phyloP scores from a whole-genome alignment of 2,797 vertebrate species.

The Phrynocephalus guinanensis region DNA sequence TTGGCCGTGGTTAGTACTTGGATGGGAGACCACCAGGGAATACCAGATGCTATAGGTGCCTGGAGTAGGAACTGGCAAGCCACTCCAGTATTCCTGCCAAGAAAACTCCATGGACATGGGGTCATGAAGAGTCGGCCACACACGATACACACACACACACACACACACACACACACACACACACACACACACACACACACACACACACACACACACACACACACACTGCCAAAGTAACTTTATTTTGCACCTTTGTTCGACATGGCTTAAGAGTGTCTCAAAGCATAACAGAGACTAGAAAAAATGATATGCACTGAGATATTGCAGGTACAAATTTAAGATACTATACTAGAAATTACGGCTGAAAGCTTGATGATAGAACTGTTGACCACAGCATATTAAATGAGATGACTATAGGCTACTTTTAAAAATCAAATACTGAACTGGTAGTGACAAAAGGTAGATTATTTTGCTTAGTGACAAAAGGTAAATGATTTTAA shows the following conservation, averaged over 20 bases:
- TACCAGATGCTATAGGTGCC: too few relatives aligned
- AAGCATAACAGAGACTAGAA: not conserved
- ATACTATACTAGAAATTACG: slow-evolving; percentile 38
- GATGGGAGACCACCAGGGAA: too few relatives aligned
- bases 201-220: too few relatives aligned
- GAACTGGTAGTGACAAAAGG: slow-evolving; percentile 79
- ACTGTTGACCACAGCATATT: slow-evolving; percentile 42
- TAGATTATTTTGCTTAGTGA: slow-evolving; percentile 82
- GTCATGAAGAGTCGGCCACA: too few relatives aligned
- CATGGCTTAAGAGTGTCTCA: slow-evolving; percentile 8
- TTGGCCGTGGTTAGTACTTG: too few relatives aligned
- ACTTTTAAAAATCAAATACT: slow-evolving; percentile 61
- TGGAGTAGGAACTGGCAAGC: too few relatives aligned
- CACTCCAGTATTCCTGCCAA: too few relatives aligned
- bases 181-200: not conserved
- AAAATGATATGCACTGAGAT: not conserved
- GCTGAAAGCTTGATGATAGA: slow-evolving; percentile 32
- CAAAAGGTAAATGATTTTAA: slow-evolving; percentile 85
- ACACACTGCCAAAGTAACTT: not conserved
- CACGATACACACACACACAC: too few relatives aligned
- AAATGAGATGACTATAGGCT: slow-evolving; percentile 50
- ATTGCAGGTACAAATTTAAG: slow-evolving; percentile 36
- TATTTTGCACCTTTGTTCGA: not conserved
- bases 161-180: not conserved
- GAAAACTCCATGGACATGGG: too few relatives aligned